phyloP scores from a whole-genome alignment of 92 coral and sea anemone species.

The Zoanthus sociatus region DNA sequence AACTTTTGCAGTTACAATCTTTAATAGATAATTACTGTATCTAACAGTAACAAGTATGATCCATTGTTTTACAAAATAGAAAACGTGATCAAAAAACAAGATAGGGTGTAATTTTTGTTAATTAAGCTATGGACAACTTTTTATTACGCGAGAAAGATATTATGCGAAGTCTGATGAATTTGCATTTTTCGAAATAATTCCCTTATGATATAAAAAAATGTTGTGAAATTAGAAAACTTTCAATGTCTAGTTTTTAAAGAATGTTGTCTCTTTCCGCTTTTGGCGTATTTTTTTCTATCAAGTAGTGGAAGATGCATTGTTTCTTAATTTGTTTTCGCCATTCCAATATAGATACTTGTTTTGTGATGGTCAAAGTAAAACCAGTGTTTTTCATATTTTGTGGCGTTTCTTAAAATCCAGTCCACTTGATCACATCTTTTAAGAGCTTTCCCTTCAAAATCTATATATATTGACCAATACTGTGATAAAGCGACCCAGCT shows the following conservation, averaged over 20 bases:
- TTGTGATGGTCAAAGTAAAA: constrained; percentile 39
- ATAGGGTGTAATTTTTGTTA: not conserved
- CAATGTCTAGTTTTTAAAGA: not conserved
- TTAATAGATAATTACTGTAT: no score
- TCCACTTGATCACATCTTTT: constrained; percentile 24
- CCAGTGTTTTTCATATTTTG: constrained; percentile 35
- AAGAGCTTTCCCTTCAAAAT: constrained; percentile 13
- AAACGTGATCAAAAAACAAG: not conserved
- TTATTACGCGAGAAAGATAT: not conserved
- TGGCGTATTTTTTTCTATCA: not conserved
- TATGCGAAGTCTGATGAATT: not conserved
- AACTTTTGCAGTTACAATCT: no score
- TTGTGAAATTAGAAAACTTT: not conserved
- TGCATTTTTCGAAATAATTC: not conserved
- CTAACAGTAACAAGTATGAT: not conserved
- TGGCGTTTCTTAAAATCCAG: constrained; percentile 23
- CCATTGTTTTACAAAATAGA: not conserved
- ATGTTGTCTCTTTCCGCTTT: not conserved
- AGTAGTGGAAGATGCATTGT: not conserved
- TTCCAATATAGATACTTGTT: constrained; percentile 23
- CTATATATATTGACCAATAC: constrained; percentile 6
- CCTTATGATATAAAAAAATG: not conserved
- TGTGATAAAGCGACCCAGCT: constrained; percentile 21
- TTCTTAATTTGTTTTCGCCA: not conserved
- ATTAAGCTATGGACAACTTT: not conserved